Evolutionary conservation across 2,888 invertebrate genomes (phyloP), one percentile per base, ranked within the genome.

Genomic region (Habrosyne pyritoides): DNA sequence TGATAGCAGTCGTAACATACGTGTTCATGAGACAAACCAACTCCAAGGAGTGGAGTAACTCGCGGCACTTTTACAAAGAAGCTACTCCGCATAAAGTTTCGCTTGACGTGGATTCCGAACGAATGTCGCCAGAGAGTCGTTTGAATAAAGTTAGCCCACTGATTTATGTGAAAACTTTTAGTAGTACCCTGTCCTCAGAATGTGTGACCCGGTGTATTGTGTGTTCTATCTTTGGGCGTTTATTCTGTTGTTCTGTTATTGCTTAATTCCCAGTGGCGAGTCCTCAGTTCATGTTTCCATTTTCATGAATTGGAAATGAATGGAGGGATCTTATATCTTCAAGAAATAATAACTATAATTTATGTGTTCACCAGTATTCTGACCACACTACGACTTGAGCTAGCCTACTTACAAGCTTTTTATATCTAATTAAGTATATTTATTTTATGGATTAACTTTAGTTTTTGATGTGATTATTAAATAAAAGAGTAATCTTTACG

Each of bases 81-180:
- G 79, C 77, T 69, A 81, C 82, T 79, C 73, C 68, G 66, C 74
- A 75, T 73, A 78, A 89, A 90, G 84, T 90, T 89, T 82, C 75
- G 73, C 81, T 83, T 83, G 84, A 88, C 82, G 88, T 79, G 80
- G 80, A 87, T 83, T 84, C 81, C 85, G 81, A 89, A 90, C 89
- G 86, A 87, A 83, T 89, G 89, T 91, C 89, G 84, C 89, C 79
- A 79, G 89, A 90, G 90, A 90, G 89, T 89, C 89, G 89, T 90
- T 91, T 89, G 89, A 90, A 90, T 91, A 91, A 91, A 91, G 89
- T 91, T 91, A 87, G 84, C 73, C 77, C 73, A 77, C 87, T 91
- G 91, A 90, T 91, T 91, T 90, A 91, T 91, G 89, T 84, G 79
- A 67, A 88, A 91, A 91, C 84, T 90, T 90, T 77, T 75, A 73